A percentile compares a stretch with the other conserved stretches of the same genome.
phyloP scores from a whole-genome alignment of 1,140 invertebrate genomes.

The Metaphire vulgaris region DNA sequence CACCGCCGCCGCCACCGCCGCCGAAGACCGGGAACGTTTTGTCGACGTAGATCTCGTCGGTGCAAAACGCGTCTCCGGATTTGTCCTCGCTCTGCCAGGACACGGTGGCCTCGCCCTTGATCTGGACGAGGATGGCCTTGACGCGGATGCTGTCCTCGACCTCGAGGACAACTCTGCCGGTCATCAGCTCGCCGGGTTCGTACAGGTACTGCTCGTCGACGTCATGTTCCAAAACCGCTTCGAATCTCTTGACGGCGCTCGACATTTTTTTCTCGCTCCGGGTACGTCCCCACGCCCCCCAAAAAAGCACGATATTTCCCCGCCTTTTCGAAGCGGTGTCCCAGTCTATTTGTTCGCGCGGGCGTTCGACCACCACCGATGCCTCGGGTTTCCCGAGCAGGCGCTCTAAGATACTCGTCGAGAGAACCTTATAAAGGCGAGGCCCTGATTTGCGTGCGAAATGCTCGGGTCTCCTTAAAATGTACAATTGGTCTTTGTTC shows the following conservation, averaged over 20 bases:
- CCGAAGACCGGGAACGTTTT: constrained; percentile 38
- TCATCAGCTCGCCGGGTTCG: constrained; percentile 46
- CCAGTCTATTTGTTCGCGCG: no score
- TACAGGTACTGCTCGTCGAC: constrained; percentile 52
- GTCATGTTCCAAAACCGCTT: constrained; percentile 46
- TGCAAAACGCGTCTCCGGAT: constrained; percentile 40
- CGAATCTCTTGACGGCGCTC: constrained; percentile 31
- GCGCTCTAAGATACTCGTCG: no score
- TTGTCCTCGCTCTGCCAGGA: constrained; percentile 34
- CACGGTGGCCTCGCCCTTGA: constrained; percentile 41
- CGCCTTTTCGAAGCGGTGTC: no score
- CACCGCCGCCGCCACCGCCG: constrained; percentile 45
- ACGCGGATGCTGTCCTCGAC: constrained; percentile 6
- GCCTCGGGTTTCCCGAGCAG: no score
- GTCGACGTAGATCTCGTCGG: constrained; percentile 40
- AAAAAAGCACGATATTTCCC: no score
- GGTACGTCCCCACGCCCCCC: no score
- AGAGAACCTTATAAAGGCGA: no score
- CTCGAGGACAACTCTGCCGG: constrained; percentile 35
- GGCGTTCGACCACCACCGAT: no score
- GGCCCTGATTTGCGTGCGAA: no score
- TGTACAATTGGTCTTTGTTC: no score
- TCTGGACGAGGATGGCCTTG: constrained; percentile 27
- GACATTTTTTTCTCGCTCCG: no score
- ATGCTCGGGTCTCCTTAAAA: no score